phyloP scores from a whole-genome alignment of 1,140 invertebrate species.

The Drosophila sulfurigaster region DNA sequence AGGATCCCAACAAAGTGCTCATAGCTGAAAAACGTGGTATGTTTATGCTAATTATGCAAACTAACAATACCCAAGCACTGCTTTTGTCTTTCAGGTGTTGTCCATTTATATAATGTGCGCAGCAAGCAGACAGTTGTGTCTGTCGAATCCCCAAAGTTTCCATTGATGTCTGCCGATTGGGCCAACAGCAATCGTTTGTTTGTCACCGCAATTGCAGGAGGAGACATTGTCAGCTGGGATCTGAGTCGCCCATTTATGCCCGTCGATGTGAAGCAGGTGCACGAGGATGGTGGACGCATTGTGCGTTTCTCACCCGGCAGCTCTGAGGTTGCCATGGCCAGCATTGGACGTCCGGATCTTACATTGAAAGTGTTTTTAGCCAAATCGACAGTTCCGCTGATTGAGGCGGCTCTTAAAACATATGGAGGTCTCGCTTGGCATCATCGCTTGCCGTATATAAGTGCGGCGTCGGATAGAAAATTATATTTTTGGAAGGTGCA shows the following conservation, averaged over 20 bases:
- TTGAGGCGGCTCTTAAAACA: slow-evolving; percentile 86
- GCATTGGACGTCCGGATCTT: slow-evolving; percentile 87
- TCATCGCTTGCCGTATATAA: slow-evolving; percentile 87
- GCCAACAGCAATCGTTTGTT: slow-evolving; percentile 87
- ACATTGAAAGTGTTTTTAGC: slow-evolving; percentile 87
- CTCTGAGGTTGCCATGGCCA: slow-evolving; percentile 86
- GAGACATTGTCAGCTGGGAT: slow-evolving; percentile 89
- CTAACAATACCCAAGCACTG: background rate
- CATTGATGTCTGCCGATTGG: slow-evolving; percentile 90
- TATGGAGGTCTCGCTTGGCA: slow-evolving; percentile 88
- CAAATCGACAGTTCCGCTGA: slow-evolving; percentile 86
- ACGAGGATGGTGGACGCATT: slow-evolving; percentile 87
- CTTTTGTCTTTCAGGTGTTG: slow-evolving; percentile 75
- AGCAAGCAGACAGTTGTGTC: slow-evolving; percentile 90
- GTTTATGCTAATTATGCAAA: background rate
- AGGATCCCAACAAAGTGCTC: slow-evolving; percentile 90
- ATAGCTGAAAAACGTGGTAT: slow-evolving; percentile 90
- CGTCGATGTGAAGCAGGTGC: slow-evolving; percentile 86
- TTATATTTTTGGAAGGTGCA: slow-evolving; percentile 88
- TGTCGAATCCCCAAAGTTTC: slow-evolving; percentile 88
- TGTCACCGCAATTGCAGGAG: slow-evolving; percentile 87
- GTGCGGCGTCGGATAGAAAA: slow-evolving; percentile 87
- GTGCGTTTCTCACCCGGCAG: slow-evolving; percentile 86
- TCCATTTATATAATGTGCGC: slow-evolving; percentile 90
- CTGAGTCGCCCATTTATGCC: slow-evolving; percentile 87